Conservation (phyloP, 2,797 vertebrate species). For the Orestias chungarensis region DNA sequence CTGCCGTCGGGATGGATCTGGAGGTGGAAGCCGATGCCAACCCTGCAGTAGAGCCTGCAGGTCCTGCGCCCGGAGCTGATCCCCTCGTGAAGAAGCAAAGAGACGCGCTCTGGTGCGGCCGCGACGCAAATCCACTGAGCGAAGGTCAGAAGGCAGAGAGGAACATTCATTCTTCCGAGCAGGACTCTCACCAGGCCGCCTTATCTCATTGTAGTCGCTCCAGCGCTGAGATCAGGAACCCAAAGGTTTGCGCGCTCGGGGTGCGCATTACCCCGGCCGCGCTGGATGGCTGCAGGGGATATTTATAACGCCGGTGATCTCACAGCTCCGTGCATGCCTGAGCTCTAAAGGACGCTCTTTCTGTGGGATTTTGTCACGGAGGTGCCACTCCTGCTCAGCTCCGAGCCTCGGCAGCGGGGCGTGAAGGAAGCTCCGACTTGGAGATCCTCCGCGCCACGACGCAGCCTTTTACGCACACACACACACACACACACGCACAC, state of each 20-base stretch:
- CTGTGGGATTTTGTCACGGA: slow-evolving; percentile 57
- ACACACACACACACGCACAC: slow-evolving; percentile 68
- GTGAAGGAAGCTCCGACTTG: slow-evolving; percentile 43
- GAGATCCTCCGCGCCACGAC: slow-evolving; percentile 54
- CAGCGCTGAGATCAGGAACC: slow-evolving; percentile 44
- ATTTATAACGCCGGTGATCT: slow-evolving; percentile 94
- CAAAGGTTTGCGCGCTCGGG: slow-evolving; percentile 54
- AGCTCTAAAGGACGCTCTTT: slow-evolving; percentile 74
- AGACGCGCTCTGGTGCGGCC: slow-evolving; percentile 66
- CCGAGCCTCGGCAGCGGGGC: slow-evolving; percentile 54
- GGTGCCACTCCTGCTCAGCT: slow-evolving; percentile 67
- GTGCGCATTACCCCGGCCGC: slow-evolving; percentile 79
- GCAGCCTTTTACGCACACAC: slow-evolving; percentile 75
- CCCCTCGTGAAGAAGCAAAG: slow-evolving; percentile 57
- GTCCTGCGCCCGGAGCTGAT: slow-evolving; percentile 89
- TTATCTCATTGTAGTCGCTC: slow-evolving; percentile 65
- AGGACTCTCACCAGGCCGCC: slow-evolving; percentile 59
- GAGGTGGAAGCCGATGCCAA: slow-evolving; percentile 97
- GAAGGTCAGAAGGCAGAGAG: slow-evolving; percentile 79
- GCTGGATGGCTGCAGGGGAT: slow-evolving; percentile 77
- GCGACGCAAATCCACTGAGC: slow-evolving; percentile 79
- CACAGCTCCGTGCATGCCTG: slow-evolving; percentile 83
- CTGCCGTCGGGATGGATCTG: slow-evolving; percentile 95
- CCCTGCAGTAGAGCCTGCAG: slow-evolving; percentile 92
- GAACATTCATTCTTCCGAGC: slow-evolving; percentile 87